Evolutionary conservation across 2,888 invertebrate genomes (phyloP).

Genomic region (Glaucopsyche alexis): DNA sequence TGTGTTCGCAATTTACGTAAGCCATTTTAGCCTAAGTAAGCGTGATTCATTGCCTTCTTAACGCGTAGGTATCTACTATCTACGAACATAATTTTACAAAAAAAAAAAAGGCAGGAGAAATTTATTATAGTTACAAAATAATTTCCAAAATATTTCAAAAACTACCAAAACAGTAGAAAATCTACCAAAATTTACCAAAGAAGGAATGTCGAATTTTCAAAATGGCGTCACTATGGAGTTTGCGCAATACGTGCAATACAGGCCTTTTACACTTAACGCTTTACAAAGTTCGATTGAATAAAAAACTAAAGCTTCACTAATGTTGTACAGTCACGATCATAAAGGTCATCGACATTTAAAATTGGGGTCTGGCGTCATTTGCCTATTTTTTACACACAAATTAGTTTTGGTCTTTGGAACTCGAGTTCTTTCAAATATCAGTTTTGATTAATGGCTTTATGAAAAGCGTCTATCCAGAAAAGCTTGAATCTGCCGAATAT

Average conservation of each 20-base stretch:
- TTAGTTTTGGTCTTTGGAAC: background rate
- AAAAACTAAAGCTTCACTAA: conserved; percentile 18
- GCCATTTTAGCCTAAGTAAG: no score
- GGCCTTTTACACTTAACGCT: background rate
- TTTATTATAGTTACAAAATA: no score
- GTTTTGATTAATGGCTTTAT: no score
- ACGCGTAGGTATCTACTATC: no score
- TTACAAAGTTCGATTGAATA: conserved; percentile 3
- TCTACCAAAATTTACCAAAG: conserved; percentile 8
- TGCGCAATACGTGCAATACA: conserved; percentile 16
- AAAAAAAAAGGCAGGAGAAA: no score
- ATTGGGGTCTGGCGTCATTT: conserved; percentile 7
- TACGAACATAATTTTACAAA: no score
- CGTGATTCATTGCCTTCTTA: no score
- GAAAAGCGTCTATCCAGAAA: no score
- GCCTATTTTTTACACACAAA: conserved; percentile 8
- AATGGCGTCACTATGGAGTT: background rate
- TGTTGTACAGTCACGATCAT: background rate
- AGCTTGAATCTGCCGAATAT: no score
- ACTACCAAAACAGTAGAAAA: conserved; percentile 5
- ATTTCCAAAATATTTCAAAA: background rate
- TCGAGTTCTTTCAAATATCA: background rate
- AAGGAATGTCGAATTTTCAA: background rate
- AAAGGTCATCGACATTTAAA: conserved; percentile 19
- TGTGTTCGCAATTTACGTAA: no score